These are phyloP conservation scores for Neoniphon sammara DNA, from an alignment of 2,797 vertebrate species.

Conservation along the genomic window DNA sequence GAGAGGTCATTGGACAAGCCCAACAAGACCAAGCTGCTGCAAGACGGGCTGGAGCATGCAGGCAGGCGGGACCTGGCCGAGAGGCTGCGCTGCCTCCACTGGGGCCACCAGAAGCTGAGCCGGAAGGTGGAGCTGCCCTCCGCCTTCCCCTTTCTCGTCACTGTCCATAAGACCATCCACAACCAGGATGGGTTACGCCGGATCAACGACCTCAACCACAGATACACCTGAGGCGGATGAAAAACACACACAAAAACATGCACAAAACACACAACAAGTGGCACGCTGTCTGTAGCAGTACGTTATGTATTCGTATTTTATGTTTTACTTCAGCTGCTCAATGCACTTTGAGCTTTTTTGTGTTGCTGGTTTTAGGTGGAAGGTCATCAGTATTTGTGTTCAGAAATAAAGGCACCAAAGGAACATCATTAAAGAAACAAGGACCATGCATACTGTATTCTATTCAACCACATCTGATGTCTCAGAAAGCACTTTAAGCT, in stretches of 20 bases:
- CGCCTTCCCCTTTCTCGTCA: conserved; percentile 85
- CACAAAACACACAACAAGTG: neutral
- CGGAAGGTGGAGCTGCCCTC: conserved; percentile 82
- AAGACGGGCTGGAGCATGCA: conserved; percentile 78
- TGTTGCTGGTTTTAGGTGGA: neutral
- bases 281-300: neutral
- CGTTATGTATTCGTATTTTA: neutral
- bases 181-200: conserved; percentile 81
- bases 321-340: neutral
- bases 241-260: neutral
- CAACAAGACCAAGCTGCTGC: conserved; percentile 84
- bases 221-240: conserved; percentile 60
- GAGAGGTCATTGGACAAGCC: conserved; percentile 77
- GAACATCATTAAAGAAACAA: conserved; percentile 1
- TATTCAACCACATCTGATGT: neutral
- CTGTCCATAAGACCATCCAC: conserved; percentile 82
- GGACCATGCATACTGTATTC: neutral
- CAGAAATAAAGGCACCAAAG: conserved; percentile 11
- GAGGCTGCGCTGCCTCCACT: conserved; percentile 80
- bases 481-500: neutral
- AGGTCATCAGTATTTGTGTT: neutral
- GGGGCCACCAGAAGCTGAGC: conserved; percentile 85
- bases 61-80: conserved; percentile 82
- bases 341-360: neutral
- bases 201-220: conserved; percentile 82